These are phyloP conservation scores for Sebastes jordani DNA, from an alignment of 2,797 vertebrate species.

Conservation along the genomic window DNA sequence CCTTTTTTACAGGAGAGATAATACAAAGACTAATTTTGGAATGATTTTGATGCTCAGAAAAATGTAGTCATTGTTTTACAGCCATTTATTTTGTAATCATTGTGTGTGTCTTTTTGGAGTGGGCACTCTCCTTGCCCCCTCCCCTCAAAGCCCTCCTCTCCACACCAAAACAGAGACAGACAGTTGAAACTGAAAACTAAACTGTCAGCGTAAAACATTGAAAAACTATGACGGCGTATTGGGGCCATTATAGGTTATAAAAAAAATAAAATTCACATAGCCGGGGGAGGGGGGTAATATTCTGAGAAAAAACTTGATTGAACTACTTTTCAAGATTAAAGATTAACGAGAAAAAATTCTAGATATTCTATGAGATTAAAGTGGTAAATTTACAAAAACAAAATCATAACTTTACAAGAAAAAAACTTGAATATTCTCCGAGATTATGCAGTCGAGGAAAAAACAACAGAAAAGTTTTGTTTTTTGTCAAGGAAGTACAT, in stretches of 20 bases:
- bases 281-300: too few relatives aligned
- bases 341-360: not conserved
- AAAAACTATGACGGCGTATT: not conserved
- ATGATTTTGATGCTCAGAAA: not conserved
- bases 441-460: too few relatives aligned
- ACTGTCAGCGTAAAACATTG: not conserved
- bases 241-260: not conserved
- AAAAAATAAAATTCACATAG: too few relatives aligned
- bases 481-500: not conserved
- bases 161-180: not conserved
- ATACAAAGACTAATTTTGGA: not conserved
- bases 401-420: not conserved
- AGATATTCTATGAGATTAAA: not conserved
- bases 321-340: too few relatives aligned
- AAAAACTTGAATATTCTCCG: too few relatives aligned
- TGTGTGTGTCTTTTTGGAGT: not conserved
- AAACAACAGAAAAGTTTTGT: too few relatives aligned
- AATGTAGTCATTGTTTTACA: not conserved
- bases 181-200: too few relatives aligned
- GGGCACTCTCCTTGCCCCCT: too few relatives aligned
- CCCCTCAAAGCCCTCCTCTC: not conserved
- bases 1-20: not conserved
- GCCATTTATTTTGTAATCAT: not conserved
- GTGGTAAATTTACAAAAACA: not conserved
- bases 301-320: too few relatives aligned